These are phyloP conservation scores for Drosophila robusta DNA, from an alignment of 2,888 invertebrate species.

Conservation along the genomic window DNA sequence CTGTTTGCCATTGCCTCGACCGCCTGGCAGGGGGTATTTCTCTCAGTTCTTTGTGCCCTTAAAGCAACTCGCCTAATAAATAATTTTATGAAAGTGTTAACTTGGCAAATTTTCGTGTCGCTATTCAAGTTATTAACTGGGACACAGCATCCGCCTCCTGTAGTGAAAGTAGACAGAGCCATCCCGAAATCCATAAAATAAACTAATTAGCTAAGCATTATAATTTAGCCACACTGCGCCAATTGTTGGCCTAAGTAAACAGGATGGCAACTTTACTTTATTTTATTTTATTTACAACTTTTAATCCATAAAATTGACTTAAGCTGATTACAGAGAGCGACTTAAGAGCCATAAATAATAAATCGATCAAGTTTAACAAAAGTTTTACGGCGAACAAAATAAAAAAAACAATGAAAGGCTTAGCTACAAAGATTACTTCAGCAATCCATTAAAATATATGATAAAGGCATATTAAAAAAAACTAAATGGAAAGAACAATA, in stretches of 20 bases:
- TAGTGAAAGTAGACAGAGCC: slow-evolving; percentile 22
- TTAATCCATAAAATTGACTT: slow-evolving; percentile 6
- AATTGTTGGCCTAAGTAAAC: slow-evolving; percentile 39
- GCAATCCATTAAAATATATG: not conserved
- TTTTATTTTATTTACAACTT: slow-evolving; percentile 20
- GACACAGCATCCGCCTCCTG: slow-evolving; percentile 17
- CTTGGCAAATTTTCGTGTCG: slow-evolving; percentile 61
- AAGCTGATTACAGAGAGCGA: not conserved
- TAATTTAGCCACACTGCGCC: slow-evolving; percentile 35
- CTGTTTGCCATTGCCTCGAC: slow-evolving; percentile 13
- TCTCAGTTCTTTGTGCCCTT: slow-evolving; percentile 42
- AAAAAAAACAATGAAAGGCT: not conserved
- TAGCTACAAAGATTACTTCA: not conserved
- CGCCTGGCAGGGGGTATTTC: slow-evolving; percentile 35
- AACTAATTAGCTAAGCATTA: slow-evolving; percentile 66
- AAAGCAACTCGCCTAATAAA: slow-evolving; percentile 64
- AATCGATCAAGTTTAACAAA: not conserved
- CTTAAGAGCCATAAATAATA: not conserved
- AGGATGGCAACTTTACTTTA: slow-evolving; percentile 4
- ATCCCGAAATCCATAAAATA: slow-evolving; percentile 41
- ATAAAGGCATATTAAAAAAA: no score
- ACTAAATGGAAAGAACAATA: no score
- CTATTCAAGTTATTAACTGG: slow-evolving; percentile 52
- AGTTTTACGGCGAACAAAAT: not conserved
- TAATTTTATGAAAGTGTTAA: slow-evolving; percentile 79